These are phyloP conservation scores for Eustalomyia histrio DNA, from an alignment of 2,888 invertebrate species.

Conservation along the genomic window DNA sequence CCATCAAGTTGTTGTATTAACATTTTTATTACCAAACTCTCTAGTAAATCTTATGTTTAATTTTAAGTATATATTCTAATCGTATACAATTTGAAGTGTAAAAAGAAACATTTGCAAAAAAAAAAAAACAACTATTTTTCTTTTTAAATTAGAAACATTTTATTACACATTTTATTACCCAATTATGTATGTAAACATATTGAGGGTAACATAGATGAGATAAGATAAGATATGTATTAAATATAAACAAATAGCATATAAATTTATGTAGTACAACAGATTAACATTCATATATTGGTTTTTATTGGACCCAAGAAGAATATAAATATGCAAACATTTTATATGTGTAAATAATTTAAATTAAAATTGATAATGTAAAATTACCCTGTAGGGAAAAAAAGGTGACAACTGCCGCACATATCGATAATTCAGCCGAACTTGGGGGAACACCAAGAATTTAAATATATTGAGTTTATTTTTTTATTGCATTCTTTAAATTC, in stretches of 20 bases:
- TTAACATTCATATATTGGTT: background rate
- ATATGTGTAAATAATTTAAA: background rate
- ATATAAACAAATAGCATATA: background rate
- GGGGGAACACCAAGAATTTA: no score
- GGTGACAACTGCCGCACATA: no score
- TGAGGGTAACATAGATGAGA: slow-evolving; percentile 15
- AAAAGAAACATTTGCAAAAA: slow-evolving; percentile 7
- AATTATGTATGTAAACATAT: slow-evolving; percentile 50
- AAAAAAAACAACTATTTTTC: background rate
- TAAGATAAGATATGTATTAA: background rate
- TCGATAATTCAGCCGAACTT: no score
- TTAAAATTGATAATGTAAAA: background rate
- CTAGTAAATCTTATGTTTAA: background rate
- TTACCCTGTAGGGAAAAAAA: no score
- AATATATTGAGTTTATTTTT: no score
- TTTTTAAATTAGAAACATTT: slow-evolving; percentile 23
- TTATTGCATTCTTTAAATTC: no score
- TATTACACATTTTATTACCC: slow-evolving; percentile 47
- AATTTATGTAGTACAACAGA: background rate
- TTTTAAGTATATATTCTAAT: background rate
- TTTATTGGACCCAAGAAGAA: background rate
- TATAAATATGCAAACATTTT: background rate
- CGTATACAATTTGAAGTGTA: background rate
- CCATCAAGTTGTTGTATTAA: background rate
- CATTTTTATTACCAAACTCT: background rate